A percentile compares a stretch with the other conserved stretches of the same genome.
These are phyloP conservation scores for Exephanes ischioxanthus DNA, from an alignment of 2,888 invertebrate species.

Conservation along the genomic window DNA sequence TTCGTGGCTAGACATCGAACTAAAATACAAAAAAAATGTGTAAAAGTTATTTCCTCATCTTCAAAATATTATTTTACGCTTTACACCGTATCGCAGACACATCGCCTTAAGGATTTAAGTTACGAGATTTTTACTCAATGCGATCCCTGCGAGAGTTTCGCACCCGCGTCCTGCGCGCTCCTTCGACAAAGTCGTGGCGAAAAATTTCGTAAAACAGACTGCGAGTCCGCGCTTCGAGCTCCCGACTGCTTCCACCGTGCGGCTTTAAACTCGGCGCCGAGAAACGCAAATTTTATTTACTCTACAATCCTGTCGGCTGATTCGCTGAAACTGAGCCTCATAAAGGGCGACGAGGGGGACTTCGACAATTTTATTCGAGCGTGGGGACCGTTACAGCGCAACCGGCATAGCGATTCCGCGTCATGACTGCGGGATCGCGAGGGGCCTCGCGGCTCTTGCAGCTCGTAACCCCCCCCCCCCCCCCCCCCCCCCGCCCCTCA, in stretches of 20 bases:
- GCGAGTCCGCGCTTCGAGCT: not conserved
- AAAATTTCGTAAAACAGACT: not conserved
- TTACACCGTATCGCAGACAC: too few species aligned
- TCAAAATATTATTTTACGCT: too few species aligned
- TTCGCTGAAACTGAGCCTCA: constrained; percentile 48
- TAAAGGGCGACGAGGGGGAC: constrained; percentile 45
- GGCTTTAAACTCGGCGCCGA: constrained; percentile 23
- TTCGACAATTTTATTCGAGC: constrained; percentile 52
- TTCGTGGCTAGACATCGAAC: too few species aligned
- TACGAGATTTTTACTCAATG: too few species aligned
- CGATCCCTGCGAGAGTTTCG: not conserved
- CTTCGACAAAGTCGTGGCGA: not conserved
- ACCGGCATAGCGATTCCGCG: constrained; percentile 51
- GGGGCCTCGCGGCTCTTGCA: constrained; percentile 11
- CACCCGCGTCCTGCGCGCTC: not conserved
- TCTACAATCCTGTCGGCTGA: constrained; percentile 51
- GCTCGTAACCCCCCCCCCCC: constrained; percentile 56
- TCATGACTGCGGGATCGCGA: constrained; percentile 43
- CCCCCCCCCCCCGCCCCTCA: constrained; percentile 34
- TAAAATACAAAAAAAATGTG: too few species aligned
- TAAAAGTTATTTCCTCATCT: too few species aligned
- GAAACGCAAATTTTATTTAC: constrained; percentile 49
- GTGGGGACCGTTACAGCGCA: constrained; percentile 39
- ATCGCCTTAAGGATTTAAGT: too few species aligned
- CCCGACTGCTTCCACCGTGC: not conserved